Conservation (phyloP, 1,140 invertebrate species). For the Zaprionus kolodkinae region DNA sequence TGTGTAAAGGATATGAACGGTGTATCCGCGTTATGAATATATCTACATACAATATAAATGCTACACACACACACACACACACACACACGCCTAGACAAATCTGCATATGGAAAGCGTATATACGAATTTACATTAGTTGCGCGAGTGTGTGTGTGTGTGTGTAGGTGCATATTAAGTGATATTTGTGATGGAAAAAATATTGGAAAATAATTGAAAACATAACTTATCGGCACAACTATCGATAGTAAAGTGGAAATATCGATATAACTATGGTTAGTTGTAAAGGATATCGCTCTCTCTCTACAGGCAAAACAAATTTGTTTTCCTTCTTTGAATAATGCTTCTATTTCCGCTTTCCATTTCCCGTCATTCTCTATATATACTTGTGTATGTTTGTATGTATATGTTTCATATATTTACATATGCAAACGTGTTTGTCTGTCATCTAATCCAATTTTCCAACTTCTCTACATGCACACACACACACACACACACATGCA, state of each 20-base stretch:
- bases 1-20: conserved; percentile 73
- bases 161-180: conserved; percentile 12
- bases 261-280: neutral
- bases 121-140: neutral
- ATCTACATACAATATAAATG: conserved; percentile 54
- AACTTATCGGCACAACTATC: neutral
- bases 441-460: conserved; percentile 9
- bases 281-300: neutral
- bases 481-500: neutral
- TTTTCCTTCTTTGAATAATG: neutral
- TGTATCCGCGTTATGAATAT: conserved; percentile 80
- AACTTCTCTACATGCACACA: neutral
- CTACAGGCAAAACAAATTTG: neutral
- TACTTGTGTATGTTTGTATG: neutral
- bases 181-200: conserved; percentile 21
- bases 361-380: conserved; percentile 1
- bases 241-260: neutral
- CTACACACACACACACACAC: conserved; percentile 10
- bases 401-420: neutral
- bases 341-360: neutral
- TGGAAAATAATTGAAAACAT: conserved; percentile 35
- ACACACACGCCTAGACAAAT: conserved; percentile 48
- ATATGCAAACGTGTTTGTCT: conserved; percentile 5
- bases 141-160: neutral
- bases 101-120: conserved; percentile 50